Percentiles rank a stretch among this genome's conserved stretches.
phyloP scores from a whole-genome alignment of 1,140 invertebrate genomes.

The Cyclargus thomasi region DNA sequence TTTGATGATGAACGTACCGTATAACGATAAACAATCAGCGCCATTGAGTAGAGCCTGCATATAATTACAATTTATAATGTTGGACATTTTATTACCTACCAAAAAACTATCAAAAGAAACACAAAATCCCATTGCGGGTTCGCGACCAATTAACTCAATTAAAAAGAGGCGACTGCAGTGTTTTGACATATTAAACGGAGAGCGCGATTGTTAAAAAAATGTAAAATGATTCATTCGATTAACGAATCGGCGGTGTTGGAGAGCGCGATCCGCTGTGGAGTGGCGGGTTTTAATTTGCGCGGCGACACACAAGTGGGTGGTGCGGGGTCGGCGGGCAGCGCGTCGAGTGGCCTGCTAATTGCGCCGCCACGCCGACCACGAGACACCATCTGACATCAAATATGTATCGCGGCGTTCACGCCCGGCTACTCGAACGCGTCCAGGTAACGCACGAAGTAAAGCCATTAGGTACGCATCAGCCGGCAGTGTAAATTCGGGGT shows the following conservation, averaged over 20 bases:
- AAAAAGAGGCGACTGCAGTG: constrained; percentile 2
- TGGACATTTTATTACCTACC: too few relatives aligned
- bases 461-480: constrained; percentile 19
- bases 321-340: constrained; percentile 55
- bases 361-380: constrained; percentile 55
- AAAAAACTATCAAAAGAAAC: not conserved
- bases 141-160: not conserved
- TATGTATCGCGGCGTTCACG: constrained; percentile 32
- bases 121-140: not conserved
- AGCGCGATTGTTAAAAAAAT: constrained; percentile 29
- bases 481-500: not conserved
- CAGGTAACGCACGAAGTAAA: constrained; percentile 24
- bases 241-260: constrained; percentile 60
- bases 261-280: constrained; percentile 58
- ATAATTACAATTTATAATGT: too few relatives aligned
- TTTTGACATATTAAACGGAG: constrained; percentile 4
- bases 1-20: too few relatives aligned
- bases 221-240: constrained; percentile 52
- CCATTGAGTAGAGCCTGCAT: too few relatives aligned
- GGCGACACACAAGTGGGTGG: constrained; percentile 67
- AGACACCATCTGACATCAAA: constrained; percentile 42
- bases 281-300: constrained; percentile 72
- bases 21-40: too few relatives aligned
- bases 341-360: constrained; percentile 71
- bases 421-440: constrained; percentile 13